phyloP scores from a whole-genome alignment of 2,888 invertebrate species.

The Mesoligia furuncula region DNA sequence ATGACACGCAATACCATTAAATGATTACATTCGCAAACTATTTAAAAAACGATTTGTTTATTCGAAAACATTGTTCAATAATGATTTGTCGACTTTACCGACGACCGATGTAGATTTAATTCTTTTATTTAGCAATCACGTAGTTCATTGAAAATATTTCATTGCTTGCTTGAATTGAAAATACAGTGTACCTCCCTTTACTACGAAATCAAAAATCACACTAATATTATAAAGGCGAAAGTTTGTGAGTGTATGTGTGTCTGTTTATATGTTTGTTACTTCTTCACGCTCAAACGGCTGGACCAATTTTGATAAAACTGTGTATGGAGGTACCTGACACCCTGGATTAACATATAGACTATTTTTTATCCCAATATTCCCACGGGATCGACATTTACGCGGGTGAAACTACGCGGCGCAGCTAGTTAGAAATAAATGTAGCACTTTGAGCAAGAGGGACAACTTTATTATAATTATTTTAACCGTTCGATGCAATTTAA shows the following conservation, averaged over 20 bases:
- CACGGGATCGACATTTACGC: too few species aligned
- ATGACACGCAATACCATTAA: conserved; percentile 45
- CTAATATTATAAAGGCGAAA: too few species aligned
- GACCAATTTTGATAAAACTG: too few species aligned
- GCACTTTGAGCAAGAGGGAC: not conserved
- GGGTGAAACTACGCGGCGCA: too few species aligned
- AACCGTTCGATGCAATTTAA: not conserved
- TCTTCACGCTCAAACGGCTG: too few species aligned
- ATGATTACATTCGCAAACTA: conserved; percentile 24
- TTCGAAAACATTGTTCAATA: not conserved
- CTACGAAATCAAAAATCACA: not conserved
- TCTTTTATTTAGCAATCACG: not conserved
- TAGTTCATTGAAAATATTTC: not conserved
- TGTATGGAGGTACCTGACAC: too few species aligned
- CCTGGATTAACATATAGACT: too few species aligned
- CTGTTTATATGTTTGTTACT: too few species aligned
- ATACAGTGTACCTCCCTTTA: not conserved
- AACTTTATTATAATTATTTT: not conserved
- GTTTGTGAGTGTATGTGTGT: too few species aligned
- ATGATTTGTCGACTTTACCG: not conserved
- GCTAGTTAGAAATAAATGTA: not conserved
- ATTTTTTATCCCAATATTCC: too few species aligned
- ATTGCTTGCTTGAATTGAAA: not conserved
- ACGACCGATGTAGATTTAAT: not conserved
- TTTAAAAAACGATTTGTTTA: conserved; percentile 13